Base-by-base conservation (phyloP, 2,797 vertebrate species). In the Gymnodraco acuticeps region DNA sequence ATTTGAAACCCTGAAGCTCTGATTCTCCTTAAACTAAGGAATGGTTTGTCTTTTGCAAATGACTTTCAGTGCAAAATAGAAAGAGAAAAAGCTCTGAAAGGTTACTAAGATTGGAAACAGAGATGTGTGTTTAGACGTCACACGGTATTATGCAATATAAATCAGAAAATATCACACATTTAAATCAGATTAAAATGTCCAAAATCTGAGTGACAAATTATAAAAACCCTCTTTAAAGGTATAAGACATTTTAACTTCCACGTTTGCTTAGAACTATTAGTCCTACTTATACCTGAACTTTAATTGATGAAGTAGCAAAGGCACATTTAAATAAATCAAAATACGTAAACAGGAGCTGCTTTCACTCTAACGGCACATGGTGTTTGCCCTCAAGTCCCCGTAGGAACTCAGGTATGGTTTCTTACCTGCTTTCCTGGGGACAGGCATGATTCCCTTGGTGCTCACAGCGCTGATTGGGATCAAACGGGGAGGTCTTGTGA, bases 341-440 rank as follows among this genome's bases (percentile, higher is more conserved):
- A 80, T 42, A 19, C 27, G 55, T 2, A 6, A 8, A 38, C 52
- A 33, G 43, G 56, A 41, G 63, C 70, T 53, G 43, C 47, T 47
- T 51, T 65, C 6, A 8, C 41, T 10, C 33, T 23, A 9, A 1
- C 7, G 8, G 10, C 50, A 38, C 38, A 43, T 0, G 1, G 8
- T 14, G 0, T 3, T 27, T n/a, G 10, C 16, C 43, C 62, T 50
- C 41, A 10, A 59, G 60, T 17, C 5, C 33, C 48, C 7, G 0
- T 6, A 41, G 69, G 33, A 31, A 31, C 27, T 15, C 52, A 19
- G 75, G 43, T 65, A 8, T 2, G 50, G 8, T 15, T 4, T 62
- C 91, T 55, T 94, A 95, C 95, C 95, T 88, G 85, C 61, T 93
- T 89, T 95, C 83, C 81, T 93, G 17, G 87, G 86, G 12, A 85